Evolutionary conservation across 2,113 vertebrate genomes (phyloP).

Genomic region (Beaufortia kweichowensis): DNA sequence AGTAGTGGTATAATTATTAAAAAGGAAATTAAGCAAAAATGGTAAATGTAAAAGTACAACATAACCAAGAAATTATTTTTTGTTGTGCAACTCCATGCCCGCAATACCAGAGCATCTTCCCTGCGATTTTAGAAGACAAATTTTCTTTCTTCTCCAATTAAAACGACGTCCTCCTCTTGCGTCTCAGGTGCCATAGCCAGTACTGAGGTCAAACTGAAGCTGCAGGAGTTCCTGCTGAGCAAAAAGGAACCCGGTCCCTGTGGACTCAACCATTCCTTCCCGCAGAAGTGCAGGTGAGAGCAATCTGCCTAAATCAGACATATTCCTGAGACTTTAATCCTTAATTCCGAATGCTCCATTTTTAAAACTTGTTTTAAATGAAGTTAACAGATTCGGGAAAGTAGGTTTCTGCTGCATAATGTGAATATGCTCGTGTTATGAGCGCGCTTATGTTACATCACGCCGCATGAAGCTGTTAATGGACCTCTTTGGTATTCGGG

Average conservation of each 20-base stretch:
- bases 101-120: too few relatives aligned
- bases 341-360: neutral
- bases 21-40: too few relatives aligned
- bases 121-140: too few relatives aligned
- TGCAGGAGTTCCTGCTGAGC: slow-evolving; percentile 92
- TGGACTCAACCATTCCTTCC: slow-evolving; percentile 92
- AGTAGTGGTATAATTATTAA: too few relatives aligned
- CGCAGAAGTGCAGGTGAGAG: slow-evolving; percentile 89
- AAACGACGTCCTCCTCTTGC: neutral
- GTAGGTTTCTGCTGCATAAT: neutral
- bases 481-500: neutral
- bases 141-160: neutral
- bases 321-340: neutral
- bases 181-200: slow-evolving; percentile 90
- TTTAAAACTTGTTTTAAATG: neutral
- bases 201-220: slow-evolving; percentile 92
- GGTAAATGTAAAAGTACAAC: too few relatives aligned
- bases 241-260: slow-evolving; percentile 86
- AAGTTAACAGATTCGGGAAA: neutral
- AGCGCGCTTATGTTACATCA: neutral
- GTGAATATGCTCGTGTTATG: neutral
- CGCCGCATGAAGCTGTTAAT: neutral
- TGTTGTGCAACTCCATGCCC: too few relatives aligned
- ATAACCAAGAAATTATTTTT: too few relatives aligned
- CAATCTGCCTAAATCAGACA: neutral